A percentile compares a stretch with the other conserved stretches of the same genome.
These are phyloP conservation scores for Channallabes apus DNA, from an alignment of 2,797 vertebrate genomes.

Conservation along the genomic window DNA sequence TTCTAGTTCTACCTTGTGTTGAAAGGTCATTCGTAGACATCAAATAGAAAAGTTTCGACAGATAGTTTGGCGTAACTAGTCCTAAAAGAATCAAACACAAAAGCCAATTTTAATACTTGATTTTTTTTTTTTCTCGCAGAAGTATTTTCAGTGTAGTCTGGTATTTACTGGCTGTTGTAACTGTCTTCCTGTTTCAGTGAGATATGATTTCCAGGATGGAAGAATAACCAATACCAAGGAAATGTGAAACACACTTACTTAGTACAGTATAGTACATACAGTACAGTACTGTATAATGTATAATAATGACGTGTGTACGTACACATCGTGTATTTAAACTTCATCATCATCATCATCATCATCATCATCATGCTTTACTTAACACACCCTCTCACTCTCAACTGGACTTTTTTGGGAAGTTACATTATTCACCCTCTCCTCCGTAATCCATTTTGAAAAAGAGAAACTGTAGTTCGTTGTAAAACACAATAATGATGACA, in stretches of 20 bases:
- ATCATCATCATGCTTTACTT: not conserved
- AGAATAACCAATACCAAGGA: not conserved
- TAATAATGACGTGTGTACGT: not conserved
- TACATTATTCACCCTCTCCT: conserved; percentile 26
- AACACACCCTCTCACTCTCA: conserved; percentile 13
- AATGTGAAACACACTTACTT: not conserved
- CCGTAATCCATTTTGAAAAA: conserved; percentile 40
- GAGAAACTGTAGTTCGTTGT: conserved; percentile 22
- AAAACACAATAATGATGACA: conserved; percentile 51
- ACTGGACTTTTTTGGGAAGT: conserved; percentile 33
- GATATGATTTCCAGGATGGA: conserved; percentile 14
- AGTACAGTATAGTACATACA: not conserved
- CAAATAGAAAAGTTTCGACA: conserved; percentile 46
- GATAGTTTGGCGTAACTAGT: conserved; percentile 49
- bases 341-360: not conserved
- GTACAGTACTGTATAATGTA: not conserved
- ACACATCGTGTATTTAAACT: not conserved
- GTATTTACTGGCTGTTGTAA: conserved; percentile 66
- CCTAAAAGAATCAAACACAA: conserved; percentile 40
- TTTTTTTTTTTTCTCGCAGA: conserved; percentile 42
- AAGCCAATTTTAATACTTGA: conserved; percentile 32
- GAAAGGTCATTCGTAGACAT: conserved; percentile 44
- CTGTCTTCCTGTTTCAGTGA: conserved; percentile 10
- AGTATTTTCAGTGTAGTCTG: conserved; percentile 61
- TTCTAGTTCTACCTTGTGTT: conserved; percentile 30